Evolutionary conservation across 2,797 vertebrate genomes (phyloP), one percentile per base, ranked within the genome.

Genomic region (Thaleichthys pacificus): DNA sequence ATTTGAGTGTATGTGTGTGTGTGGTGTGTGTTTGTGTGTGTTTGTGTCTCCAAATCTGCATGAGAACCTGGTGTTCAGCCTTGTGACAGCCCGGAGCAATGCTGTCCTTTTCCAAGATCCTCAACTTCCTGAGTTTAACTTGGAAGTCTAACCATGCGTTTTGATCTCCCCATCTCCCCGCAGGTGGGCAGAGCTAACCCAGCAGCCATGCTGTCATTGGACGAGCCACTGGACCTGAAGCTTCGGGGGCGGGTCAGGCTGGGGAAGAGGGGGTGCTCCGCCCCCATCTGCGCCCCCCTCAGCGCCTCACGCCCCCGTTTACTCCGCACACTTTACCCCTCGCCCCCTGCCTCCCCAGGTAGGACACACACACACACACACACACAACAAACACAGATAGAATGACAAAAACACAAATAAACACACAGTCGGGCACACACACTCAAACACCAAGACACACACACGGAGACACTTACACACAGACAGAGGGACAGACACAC

Each of bases 201-300:
- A 69, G 74, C 70, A 58, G 76, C 84, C 89, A 98, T 98, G 97
- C 92, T 97, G 85, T 97, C 96, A 30, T 68, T 97, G 88, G 97
- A 98, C 60, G 96, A 98, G 86, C 96, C 97, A 1, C 90, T 98
- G 64, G 96, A 98, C 88, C 84, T 98, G 85, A 98, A 98, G 91
- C 92, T 98, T 73, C 95, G 92, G 61, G 72, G 73, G 69, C 88
- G 7, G 0, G 82, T 80, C 30, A 80, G 69, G 58, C 86, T 60
- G 83, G 93, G 87, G 69, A 96, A 96, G 82, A 94, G 95, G 80
- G 71, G 79, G 0, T 84, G 64, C 75, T 73, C 88, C 0, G 90
- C 63, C 35, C 91, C 90, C 7, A 86, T 91, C 79, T 92, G 93
- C 70, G 82, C 90, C 12, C 75, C 87, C 1, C 89, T 93, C 8